Evolutionary conservation across 1,140 invertebrate species (phyloP).

Genomic region (Drosophila santomea): DNA sequence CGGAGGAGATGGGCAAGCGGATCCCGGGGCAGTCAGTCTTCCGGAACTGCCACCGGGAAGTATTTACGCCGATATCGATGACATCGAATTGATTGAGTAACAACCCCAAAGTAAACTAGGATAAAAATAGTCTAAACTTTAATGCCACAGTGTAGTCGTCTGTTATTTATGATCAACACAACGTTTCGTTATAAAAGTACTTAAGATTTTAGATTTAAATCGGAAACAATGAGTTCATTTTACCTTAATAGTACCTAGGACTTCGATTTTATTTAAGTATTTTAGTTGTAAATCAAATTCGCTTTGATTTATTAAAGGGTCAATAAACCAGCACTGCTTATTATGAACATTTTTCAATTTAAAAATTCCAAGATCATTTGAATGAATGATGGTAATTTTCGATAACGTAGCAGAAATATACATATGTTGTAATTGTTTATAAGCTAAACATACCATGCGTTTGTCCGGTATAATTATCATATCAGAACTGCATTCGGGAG

Average conservation of each 20-base stretch:
- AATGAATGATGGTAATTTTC: no score
- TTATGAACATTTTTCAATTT: neutral
- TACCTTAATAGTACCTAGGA: neutral
- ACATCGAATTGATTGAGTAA: slow-evolving; percentile 80
- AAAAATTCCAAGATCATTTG: neutral
- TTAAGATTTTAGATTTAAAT: neutral
- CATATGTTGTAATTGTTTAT: no score
- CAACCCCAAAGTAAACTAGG: neutral
- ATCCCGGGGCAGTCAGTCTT: neutral
- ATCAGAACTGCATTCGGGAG: slow-evolving; percentile 68
- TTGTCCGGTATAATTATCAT: slow-evolving; percentile 71
- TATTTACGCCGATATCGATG: slow-evolving; percentile 77
- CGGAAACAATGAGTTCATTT: neutral
- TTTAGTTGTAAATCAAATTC: neutral
- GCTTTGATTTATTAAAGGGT: neutral
- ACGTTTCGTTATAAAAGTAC: neutral
- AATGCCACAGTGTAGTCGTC: slow-evolving; percentile 17
- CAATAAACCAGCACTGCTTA: slow-evolving; percentile 2
- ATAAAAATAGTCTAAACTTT: slow-evolving; percentile 23
- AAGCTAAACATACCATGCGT: slow-evolving; percentile 62
- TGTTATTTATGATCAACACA: neutral
- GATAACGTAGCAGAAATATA: no score
- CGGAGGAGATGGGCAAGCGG: neutral
- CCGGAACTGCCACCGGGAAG: slow-evolving; percentile 61
- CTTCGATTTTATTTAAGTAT: no score